A percentile compares a stretch with the other conserved stretches of the same genome.
These are phyloP conservation scores for Nasonia giraulti DNA, from an alignment of 1,140 invertebrate species.

Conservation along the genomic window DNA sequence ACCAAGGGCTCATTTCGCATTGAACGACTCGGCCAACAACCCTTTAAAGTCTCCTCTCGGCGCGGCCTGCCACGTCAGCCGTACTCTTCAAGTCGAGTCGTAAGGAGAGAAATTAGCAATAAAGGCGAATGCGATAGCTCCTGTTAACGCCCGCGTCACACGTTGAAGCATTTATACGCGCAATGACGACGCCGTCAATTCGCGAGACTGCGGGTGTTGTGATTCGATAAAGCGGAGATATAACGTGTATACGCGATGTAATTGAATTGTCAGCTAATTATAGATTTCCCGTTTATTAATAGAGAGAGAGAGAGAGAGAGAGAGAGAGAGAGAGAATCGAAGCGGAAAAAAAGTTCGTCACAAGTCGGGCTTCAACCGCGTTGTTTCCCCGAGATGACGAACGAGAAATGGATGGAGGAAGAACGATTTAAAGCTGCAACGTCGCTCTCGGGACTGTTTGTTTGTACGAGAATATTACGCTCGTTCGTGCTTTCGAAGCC, in stretches of 20 bases:
- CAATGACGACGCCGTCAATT: background rate
- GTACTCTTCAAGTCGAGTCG: background rate
- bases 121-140: background rate
- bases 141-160: conserved; percentile 1
- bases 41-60: background rate
- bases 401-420: background rate
- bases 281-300: no score
- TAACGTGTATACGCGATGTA: no score
- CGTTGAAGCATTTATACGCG: conserved; percentile 3
- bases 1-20: no score
- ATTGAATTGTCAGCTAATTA: no score
- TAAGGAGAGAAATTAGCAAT: conserved; percentile 26
- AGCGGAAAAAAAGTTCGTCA: no score
- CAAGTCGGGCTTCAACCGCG: no score
- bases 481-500: conserved; percentile 19
- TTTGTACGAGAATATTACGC: conserved; percentile 27
- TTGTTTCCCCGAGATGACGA: background rate
- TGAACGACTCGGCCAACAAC: background rate
- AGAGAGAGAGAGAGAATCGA: no score
- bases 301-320: no score
- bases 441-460: background rate
- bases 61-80: background rate
- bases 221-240: no score
- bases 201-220: no score
- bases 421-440: conserved; percentile 9